phyloP scores from a whole-genome alignment of 2,113 vertebrate species.

The Pipra filicauda region DNA sequence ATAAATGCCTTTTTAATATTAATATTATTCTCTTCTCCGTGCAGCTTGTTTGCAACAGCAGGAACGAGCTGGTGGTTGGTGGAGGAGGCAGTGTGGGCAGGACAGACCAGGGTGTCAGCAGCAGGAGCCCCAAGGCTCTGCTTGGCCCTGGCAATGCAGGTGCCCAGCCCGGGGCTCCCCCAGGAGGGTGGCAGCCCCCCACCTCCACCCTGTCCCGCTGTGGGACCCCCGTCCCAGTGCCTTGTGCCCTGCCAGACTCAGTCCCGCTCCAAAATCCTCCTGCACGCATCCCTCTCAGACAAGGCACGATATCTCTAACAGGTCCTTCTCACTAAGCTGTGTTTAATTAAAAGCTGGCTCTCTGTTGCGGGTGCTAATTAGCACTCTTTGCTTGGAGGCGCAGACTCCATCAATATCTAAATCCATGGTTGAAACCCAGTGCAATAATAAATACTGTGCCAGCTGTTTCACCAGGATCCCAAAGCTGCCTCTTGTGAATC shows the following conservation, averaged over 20 bases:
- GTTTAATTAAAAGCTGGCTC: conserved; percentile 56
- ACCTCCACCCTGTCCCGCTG: fast-evolving
- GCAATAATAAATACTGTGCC: neutral
- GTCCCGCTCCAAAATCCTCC: neutral
- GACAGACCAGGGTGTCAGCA: neutral
- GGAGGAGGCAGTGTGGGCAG: neutral
- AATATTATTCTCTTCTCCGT: conserved; percentile 23
- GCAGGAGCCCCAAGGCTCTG: fast-evolving
- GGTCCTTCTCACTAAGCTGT: neutral
- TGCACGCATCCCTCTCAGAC: fast-evolving
- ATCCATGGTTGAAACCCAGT: neutral
- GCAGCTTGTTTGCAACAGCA: neutral
- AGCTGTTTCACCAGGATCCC: neutral
- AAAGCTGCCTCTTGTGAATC: neutral
- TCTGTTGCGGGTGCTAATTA: conserved; percentile 45
- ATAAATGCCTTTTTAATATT: conserved; percentile 63
- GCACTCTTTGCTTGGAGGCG: neutral
- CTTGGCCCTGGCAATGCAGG: fast-evolving
- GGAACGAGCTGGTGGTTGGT: neutral
- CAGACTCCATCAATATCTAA: conserved; percentile 29
- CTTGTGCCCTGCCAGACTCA: neutral
- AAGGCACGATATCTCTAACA: neutral
- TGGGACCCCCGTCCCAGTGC: fast-evolving
- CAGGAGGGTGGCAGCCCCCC: neutral
- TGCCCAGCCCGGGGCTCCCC: neutral